phyloP scores from a whole-genome alignment of 2,888 invertebrate species.

The Hecatera dysodea region DNA sequence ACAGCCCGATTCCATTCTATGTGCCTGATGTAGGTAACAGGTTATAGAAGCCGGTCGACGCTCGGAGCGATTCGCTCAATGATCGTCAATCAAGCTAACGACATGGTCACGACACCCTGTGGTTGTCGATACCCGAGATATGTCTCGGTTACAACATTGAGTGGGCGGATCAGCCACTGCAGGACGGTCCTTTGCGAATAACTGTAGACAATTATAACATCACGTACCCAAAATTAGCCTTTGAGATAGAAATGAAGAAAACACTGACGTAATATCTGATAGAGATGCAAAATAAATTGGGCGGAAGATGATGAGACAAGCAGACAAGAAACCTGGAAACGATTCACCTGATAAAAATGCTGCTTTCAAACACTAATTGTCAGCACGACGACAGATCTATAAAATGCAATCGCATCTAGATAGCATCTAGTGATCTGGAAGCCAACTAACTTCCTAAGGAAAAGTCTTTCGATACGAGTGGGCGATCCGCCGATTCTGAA shows the following conservation, averaged over 20 bases:
- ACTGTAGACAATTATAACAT: conserved; percentile 3
- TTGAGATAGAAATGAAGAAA: not conserved
- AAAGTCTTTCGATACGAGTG: conserved; percentile 27
- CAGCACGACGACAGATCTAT: conserved; percentile 27
- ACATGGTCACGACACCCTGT: conserved; percentile 55
- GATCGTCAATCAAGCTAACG: conserved; percentile 60
- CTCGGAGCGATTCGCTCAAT: conserved; percentile 52
- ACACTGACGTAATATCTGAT: not conserved
- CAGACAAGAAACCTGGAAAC: conserved; percentile 16
- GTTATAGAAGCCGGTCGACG: conserved; percentile 47
- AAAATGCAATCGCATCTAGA: conserved; percentile 13
- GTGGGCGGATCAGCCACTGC: conserved; percentile 17
- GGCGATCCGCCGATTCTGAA: conserved; percentile 46
- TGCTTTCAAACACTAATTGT: conserved; percentile 17
- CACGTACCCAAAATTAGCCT: not conserved
- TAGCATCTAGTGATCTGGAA: conserved; percentile 33
- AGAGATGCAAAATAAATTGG: conserved; percentile 10
- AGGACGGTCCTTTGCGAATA: conserved; percentile 16
- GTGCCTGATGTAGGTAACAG: conserved; percentile 50
- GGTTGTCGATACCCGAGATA: conserved; percentile 56
- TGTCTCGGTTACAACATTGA: conserved; percentile 47
- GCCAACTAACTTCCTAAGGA: conserved; percentile 30
- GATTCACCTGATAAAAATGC: conserved; percentile 2
- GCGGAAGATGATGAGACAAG: conserved; percentile 1
- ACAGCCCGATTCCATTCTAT: conserved; percentile 47